phyloP scores from a whole-genome alignment of 1,140 invertebrate genomes.

The Heterodera carotae region DNA sequence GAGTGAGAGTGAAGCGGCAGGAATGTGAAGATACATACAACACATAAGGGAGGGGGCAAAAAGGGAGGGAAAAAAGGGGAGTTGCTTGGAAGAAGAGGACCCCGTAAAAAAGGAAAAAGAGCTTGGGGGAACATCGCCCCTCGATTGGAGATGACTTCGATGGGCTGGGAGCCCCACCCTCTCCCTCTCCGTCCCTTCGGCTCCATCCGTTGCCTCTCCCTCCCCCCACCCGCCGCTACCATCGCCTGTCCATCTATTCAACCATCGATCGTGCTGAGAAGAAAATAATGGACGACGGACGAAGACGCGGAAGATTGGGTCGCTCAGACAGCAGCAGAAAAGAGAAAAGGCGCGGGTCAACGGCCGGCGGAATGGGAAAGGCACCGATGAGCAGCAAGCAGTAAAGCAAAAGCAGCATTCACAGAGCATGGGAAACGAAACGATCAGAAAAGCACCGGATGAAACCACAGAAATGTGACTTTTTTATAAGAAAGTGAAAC shows the following conservation, averaged over 20 bases:
- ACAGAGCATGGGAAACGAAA: no score
- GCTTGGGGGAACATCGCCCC: not conserved
- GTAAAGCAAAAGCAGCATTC: not conserved
- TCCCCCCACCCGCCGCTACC: not conserved
- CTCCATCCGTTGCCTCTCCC: no score
- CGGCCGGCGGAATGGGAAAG: not conserved
- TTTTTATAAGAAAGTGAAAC: no score
- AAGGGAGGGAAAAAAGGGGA: not conserved
- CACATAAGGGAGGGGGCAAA: not conserved
- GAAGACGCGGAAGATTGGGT: not conserved
- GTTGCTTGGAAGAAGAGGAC: not conserved
- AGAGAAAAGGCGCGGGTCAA: not conserved
- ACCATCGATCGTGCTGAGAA: constrained; percentile 1
- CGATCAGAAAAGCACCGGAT: no score
- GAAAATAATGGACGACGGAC: no score
- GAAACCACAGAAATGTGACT: no score
- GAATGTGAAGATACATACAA: not conserved
- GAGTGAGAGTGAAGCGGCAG: not conserved
- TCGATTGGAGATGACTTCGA: constrained; percentile 11
- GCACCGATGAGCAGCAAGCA: not conserved
- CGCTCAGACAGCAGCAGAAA: no score
- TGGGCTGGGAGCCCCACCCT: not conserved
- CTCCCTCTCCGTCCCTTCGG: not conserved
- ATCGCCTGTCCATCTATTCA: not conserved
- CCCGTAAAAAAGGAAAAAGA: not conserved